phyloP scores from a whole-genome alignment of 2,113 vertebrate genomes.

The Mustela nigripes region DNA sequence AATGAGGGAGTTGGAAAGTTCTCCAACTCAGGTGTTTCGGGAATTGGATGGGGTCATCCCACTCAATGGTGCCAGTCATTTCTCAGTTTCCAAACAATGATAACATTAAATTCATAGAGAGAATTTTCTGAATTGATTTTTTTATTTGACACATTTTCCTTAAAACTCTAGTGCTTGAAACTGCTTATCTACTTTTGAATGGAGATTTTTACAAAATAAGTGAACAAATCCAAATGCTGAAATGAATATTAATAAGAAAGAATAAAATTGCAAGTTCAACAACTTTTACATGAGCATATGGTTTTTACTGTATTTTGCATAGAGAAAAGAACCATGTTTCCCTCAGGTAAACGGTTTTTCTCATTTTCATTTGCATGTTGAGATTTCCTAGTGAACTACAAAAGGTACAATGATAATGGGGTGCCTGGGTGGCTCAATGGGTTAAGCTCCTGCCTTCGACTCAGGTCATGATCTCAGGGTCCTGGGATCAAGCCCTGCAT shows the following conservation, averaged over 20 bases:
- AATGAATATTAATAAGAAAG: constrained; percentile 64
- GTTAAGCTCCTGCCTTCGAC: too few species aligned
- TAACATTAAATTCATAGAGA: not conserved
- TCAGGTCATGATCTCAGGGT: too few species aligned
- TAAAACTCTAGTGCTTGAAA: not conserved
- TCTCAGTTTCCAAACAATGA: constrained; percentile 49
- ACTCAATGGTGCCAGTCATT: not conserved
- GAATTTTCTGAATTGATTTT: constrained; percentile 34
- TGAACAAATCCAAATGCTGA: constrained; percentile 50
- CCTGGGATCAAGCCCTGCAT: too few species aligned
- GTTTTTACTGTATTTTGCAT: constrained; percentile 22
- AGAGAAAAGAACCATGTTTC: not conserved
- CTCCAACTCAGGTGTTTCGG: not conserved
- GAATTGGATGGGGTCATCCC: not conserved
- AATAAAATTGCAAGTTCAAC: constrained; percentile 59
- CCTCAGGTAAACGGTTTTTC: constrained; percentile 6
- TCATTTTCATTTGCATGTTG: not conserved
- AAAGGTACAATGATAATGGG: not conserved
- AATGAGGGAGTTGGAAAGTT: not conserved
- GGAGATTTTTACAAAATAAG: constrained; percentile 33
- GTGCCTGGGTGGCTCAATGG: too few species aligned
- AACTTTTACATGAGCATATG: not conserved
- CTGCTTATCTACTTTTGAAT: constrained; percentile 1
- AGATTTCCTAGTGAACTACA: not conserved
- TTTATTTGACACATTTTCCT: constrained; percentile 6